phyloP scores from a whole-genome alignment of 2,888 invertebrate species.

The Cantharis rustica region DNA sequence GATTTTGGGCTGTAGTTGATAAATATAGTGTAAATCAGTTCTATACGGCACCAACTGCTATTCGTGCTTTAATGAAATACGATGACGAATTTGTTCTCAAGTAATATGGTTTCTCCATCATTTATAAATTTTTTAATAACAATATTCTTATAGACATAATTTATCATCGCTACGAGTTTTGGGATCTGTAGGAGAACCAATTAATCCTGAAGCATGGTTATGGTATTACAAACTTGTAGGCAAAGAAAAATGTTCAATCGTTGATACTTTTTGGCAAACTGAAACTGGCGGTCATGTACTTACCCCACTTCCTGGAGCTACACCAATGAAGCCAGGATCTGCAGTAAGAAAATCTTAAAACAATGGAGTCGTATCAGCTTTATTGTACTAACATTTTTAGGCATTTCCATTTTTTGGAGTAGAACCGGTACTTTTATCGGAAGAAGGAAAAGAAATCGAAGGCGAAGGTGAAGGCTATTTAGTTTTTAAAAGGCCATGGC shows the following conservation, averaged over 20 bases:
- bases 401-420: conserved; percentile 98
- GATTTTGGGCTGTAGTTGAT: conserved; percentile 91
- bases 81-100: conserved; percentile 84
- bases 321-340: conserved; percentile 96
- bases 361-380: neutral
- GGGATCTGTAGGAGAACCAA: conserved; percentile 98
- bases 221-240: conserved; percentile 93
- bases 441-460: conserved; percentile 81
- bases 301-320: conserved; percentile 94
- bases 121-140: neutral
- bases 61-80: conserved; percentile 93
- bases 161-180: conserved; percentile 74
- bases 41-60: conserved; percentile 98
- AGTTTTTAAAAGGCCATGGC: conserved; percentile 96
- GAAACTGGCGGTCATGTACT: conserved; percentile 98
- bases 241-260: conserved; percentile 83
- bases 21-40: conserved; percentile 96
- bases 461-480: conserved; percentile 94
- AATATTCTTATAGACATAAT: conserved; percentile 61
- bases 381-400: conserved; percentile 54
- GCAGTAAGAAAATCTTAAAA: conserved; percentile 74
- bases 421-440: conserved; percentile 83
- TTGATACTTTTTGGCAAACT: conserved; percentile 99
- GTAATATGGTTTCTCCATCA: conserved; percentile 54
- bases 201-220: conserved; percentile 97